Percentiles rank a stretch among this genome's conserved stretches.
Evolutionary conservation across 1,140 invertebrate species (phyloP).

Genomic region (Drosophila subobscura): DNA sequence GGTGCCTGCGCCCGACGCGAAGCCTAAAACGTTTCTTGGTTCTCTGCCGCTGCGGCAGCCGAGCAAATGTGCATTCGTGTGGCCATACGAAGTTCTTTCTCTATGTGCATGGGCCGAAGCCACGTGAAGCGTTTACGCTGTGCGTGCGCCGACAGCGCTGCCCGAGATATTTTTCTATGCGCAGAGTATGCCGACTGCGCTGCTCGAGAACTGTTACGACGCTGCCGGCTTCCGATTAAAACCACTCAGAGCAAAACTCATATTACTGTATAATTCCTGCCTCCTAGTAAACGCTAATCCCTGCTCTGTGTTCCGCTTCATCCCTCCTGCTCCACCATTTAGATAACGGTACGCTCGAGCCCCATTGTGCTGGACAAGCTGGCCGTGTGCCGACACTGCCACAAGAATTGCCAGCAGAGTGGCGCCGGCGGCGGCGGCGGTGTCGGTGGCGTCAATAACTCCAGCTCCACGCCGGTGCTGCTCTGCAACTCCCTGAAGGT

Average conservation of each 20-base stretch:
- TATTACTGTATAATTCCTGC: background rate
- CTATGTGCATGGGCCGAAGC: too few species aligned
- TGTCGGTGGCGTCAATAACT: conserved; percentile 7
- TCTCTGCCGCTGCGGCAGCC: too few species aligned
- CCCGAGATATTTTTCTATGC: too few species aligned
- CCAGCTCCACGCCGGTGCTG: conserved; percentile 45
- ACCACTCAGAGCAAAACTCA: background rate
- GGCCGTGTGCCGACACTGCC: conserved; percentile 89
- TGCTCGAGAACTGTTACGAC: too few species aligned
- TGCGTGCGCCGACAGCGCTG: too few species aligned
- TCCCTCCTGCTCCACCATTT: background rate
- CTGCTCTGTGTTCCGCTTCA: conserved; percentile 12
- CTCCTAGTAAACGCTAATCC: conserved; percentile 31
- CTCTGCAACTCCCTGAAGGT: conserved; percentile 81
- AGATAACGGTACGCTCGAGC: conserved; percentile 89
- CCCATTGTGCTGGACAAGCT: conserved; percentile 86
- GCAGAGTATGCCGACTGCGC: too few species aligned
- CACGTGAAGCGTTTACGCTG: too few species aligned
- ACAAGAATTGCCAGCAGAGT: conserved; percentile 87
- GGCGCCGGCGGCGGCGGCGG: conserved; percentile 7
- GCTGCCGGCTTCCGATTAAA: too few species aligned
- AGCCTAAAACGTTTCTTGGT: too few species aligned
- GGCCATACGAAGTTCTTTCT: too few species aligned
- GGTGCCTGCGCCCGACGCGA: too few species aligned
- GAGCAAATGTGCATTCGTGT: too few species aligned